Evolutionary conservation across 2,888 invertebrate genomes (phyloP).

Genomic region (Perizoma affinitatum): DNA sequence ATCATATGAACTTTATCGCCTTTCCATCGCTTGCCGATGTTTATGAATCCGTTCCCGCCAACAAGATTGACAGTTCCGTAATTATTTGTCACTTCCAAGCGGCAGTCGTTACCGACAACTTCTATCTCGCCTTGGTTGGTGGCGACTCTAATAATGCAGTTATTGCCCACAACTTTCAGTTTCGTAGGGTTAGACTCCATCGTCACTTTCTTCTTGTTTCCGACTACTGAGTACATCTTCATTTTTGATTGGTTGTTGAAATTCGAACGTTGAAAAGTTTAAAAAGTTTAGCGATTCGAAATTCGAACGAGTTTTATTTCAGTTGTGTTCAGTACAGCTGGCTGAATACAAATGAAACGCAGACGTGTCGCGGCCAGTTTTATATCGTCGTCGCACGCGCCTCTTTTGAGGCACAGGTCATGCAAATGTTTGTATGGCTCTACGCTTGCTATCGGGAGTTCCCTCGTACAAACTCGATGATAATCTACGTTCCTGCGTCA

Average conservation of each 20-base stretch:
- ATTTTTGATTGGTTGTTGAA: slow-evolving; percentile 52
- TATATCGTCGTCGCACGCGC: slow-evolving; percentile 50
- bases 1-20: slow-evolving; percentile 70
- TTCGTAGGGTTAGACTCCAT: slow-evolving; percentile 70
- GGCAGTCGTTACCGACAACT: slow-evolving; percentile 76
- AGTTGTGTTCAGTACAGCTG: slow-evolving; percentile 23
- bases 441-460: slow-evolving; percentile 46
- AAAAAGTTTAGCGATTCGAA: slow-evolving; percentile 16
- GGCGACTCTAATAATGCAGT: slow-evolving; percentile 67
- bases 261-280: slow-evolving; percentile 27
- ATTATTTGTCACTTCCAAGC: slow-evolving; percentile 68
- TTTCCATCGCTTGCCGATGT: slow-evolving; percentile 61
- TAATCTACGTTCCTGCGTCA: slow-evolving; percentile 44
- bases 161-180: slow-evolving; percentile 74
- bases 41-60: slow-evolving; percentile 69
- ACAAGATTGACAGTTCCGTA: slow-evolving; percentile 69
- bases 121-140: slow-evolving; percentile 74
- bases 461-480: slow-evolving; percentile 42
- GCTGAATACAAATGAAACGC: slow-evolving; percentile 43
- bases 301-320: slow-evolving; percentile 8
- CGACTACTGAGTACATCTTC: slow-evolving; percentile 76
- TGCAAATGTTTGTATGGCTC: slow-evolving; percentile 17
- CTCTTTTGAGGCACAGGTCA: slow-evolving; percentile 21
- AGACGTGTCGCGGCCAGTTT: slow-evolving; percentile 27
- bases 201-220: slow-evolving; percentile 80